phyloP scores from a whole-genome alignment of 2,113 vertebrate genomes.

The Empidonax alnorum region DNA sequence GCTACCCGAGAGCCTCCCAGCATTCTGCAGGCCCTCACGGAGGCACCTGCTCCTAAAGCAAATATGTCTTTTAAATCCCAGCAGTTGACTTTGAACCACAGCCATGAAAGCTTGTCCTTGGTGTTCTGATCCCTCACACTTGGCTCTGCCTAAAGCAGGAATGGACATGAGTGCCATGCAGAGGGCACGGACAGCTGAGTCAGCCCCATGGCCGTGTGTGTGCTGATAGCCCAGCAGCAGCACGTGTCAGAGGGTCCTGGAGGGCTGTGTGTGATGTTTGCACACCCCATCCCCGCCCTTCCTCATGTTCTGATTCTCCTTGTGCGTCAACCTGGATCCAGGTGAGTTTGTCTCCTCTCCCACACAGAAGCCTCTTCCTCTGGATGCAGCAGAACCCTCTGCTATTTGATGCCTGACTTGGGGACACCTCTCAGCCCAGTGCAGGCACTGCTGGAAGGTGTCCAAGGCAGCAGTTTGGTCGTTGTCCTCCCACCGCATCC shows the following conservation, averaged over 20 bases:
- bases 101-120: not conserved
- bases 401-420: not conserved
- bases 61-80: not conserved
- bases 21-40: not conserved
- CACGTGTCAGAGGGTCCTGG: fast-evolving
- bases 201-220: no score
- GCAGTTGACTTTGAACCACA: not conserved
- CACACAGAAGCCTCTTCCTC: not conserved
- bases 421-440: not conserved
- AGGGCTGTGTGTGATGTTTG: fast-evolving
- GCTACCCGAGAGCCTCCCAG: not conserved
- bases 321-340: not conserved
- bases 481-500: not conserved
- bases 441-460: not conserved
- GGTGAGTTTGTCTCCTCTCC: not conserved
- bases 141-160: not conserved
- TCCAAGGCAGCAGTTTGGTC: not conserved
- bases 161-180: fast-evolving
- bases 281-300: not conserved
- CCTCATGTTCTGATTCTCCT: not conserved
- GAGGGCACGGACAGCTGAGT: fast-evolving
- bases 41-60: not conserved
- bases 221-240: not conserved
- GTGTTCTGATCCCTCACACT: not conserved
- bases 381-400: not conserved